Base-by-base conservation (phyloP, 2,888 invertebrate species). In the Erannis defoliaria region DNA sequence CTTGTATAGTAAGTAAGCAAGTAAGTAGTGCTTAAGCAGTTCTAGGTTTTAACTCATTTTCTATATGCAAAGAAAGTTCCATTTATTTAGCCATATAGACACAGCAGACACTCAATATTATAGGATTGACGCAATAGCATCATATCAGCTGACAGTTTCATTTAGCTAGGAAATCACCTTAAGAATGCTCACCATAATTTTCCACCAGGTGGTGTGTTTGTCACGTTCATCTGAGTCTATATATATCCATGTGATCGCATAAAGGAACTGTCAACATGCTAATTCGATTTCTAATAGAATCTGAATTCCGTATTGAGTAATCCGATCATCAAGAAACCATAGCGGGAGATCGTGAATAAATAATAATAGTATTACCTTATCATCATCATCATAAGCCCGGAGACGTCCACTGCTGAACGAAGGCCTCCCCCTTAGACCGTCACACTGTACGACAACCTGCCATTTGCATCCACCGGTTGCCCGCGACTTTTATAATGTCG, bases 181-280 rank as follows among this genome's bases (percentile, higher is more conserved):
- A 62, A 54, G 49, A 50, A 63, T 58, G 43, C 12, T 8, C 29
- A 21, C 16, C 23, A 40, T 26, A 14, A 40, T 35, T 42, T 51
- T 31, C 33, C 31, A 19, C 48, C 63, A 63, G 60, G 57, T 63
- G 64, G 29, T 21, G 37, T 10, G 40, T 35, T 55, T 33, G 54
- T 62, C 54, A 57, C 48, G 37, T 2, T 10, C 10, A 12, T 37
- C n/a, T n/a, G n/a, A n/a, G n/a, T n/a, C n/a, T n/a, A n/a, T n/a
- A n/a, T 23, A 12, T 26, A 23, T 23, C 23, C 23, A 23, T 5
- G 2, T 5, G 5, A 6, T n/a, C 0, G 12, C 51, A 60, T 53
- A 58, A 58, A 46, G 51, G 57, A 33, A 65, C 55, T 56, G 49
- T 61, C 43, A 9, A 31, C 45, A 58, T 64, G 54, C 49, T 55